Conservation (phyloP, 2,797 vertebrate genomes). For the Anguilla marmorata region DNA sequence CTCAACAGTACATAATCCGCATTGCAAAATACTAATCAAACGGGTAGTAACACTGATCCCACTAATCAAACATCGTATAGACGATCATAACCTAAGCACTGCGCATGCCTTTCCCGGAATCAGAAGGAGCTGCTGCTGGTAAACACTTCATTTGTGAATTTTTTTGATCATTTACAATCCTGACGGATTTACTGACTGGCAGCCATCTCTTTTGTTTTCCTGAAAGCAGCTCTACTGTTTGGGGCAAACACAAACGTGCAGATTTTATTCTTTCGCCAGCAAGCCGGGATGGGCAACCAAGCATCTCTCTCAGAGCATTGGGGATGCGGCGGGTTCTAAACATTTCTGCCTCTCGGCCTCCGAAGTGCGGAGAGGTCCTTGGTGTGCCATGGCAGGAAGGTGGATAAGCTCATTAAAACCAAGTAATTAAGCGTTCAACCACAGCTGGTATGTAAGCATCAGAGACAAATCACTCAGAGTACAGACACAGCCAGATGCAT, state of each 20-base stretch:
- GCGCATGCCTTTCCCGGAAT: not conserved
- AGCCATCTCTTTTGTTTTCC: not conserved
- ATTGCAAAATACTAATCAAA: not conserved
- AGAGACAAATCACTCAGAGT: slow-evolving; percentile 63
- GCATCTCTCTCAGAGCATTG: not conserved
- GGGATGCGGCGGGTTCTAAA: not conserved
- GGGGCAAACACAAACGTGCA: not conserved
- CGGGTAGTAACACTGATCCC: slow-evolving; percentile 16
- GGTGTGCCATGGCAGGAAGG: slow-evolving; percentile 66
- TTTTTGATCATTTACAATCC: slow-evolving; percentile 15
- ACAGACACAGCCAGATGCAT: slow-evolving; percentile 76
- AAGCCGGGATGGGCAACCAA: not conserved
- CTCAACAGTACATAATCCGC: not conserved
- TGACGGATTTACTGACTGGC: not conserved
- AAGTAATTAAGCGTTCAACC: slow-evolving; percentile 79
- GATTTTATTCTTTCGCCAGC: not conserved
- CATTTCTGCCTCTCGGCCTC: slow-evolving; percentile 45
- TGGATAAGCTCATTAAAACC: slow-evolving; percentile 78
- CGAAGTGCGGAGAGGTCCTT: slow-evolving; percentile 60
- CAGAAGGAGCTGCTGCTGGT: slow-evolving; percentile 11
- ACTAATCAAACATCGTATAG: slow-evolving; percentile 9
- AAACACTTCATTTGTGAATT: not conserved
- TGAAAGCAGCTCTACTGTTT: not conserved
- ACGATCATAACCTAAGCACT: not conserved
- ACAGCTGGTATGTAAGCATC: slow-evolving; percentile 74